Evolutionary conservation across 2,888 invertebrate species (phyloP).

Genomic region (Lingula anatina): DNA sequence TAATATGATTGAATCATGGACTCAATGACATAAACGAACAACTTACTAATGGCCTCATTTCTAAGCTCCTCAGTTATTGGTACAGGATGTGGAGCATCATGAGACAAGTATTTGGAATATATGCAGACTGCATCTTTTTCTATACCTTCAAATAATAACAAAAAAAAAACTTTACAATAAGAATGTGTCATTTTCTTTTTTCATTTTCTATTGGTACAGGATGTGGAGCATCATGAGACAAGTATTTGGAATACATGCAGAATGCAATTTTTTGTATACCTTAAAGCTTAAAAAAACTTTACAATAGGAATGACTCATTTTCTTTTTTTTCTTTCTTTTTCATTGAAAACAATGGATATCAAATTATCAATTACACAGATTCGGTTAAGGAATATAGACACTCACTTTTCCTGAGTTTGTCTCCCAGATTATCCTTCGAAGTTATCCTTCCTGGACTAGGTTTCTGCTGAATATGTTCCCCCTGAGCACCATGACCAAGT

Average conservation of each 20-base stretch:
- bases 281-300: slow-evolving; percentile 18
- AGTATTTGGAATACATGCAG: slow-evolving; percentile 71
- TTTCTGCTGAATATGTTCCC: too few relatives aligned
- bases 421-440: slow-evolving; percentile 5
- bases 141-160: slow-evolving; percentile 40
- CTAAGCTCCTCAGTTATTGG: slow-evolving; percentile 50
- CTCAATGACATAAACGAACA: not conserved
- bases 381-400: not conserved
- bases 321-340: slow-evolving; percentile 7
- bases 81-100: slow-evolving; percentile 60
- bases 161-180: not conserved
- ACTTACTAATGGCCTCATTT: slow-evolving; percentile 50
- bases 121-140: slow-evolving; percentile 63
- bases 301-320: not conserved
- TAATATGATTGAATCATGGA: too few relatives aligned
- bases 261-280: slow-evolving; percentile 59
- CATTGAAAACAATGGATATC: too few relatives aligned
- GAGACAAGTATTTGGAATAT: slow-evolving; percentile 72
- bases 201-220: slow-evolving; percentile 47
- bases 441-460: too few relatives aligned
- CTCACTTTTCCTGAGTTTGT: slow-evolving; percentile 11
- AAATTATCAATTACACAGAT: not conserved
- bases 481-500: too few relatives aligned
- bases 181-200: not conserved
- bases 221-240: slow-evolving; percentile 65